phyloP scores from a whole-genome alignment of 2,113 vertebrate genomes.

The Passerina amoena region DNA sequence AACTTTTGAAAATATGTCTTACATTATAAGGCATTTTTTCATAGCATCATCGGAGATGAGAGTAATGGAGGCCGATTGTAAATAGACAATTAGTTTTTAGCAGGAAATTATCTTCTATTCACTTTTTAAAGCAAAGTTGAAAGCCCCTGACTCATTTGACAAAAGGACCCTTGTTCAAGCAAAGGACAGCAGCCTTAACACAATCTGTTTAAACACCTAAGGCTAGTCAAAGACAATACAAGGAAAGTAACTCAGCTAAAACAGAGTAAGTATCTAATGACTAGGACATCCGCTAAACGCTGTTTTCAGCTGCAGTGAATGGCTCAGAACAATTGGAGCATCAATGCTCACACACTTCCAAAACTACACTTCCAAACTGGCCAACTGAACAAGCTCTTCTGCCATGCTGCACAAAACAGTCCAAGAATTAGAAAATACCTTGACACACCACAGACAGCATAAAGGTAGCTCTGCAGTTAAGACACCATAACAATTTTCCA shows the following conservation, averaged over 20 bases:
- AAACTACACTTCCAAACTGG: not conserved
- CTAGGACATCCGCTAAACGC: not conserved
- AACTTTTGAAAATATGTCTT: not conserved
- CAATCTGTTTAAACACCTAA: conserved; percentile 6
- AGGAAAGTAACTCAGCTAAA: not conserved
- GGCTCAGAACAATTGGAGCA: not conserved
- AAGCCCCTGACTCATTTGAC: not conserved
- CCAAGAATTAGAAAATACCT: not conserved
- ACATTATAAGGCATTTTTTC: not conserved
- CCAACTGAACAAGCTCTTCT: fast-evolving
- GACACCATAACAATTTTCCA: not conserved
- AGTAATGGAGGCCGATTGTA: not conserved
- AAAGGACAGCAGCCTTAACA: not conserved
- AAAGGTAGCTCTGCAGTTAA: not conserved
- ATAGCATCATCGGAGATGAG: not conserved
- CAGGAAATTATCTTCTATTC: not conserved
- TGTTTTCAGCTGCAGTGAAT: not conserved
- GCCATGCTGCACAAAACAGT: not conserved
- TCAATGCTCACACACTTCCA: not conserved
- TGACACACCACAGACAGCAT: not conserved
- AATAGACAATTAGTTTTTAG: not conserved
- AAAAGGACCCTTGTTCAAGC: not conserved
- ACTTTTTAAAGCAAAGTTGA: not conserved
- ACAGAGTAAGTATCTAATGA: not conserved
- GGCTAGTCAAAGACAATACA: not conserved